phyloP scores from a whole-genome alignment of 2,888 invertebrate species.

The Apamea anceps region DNA sequence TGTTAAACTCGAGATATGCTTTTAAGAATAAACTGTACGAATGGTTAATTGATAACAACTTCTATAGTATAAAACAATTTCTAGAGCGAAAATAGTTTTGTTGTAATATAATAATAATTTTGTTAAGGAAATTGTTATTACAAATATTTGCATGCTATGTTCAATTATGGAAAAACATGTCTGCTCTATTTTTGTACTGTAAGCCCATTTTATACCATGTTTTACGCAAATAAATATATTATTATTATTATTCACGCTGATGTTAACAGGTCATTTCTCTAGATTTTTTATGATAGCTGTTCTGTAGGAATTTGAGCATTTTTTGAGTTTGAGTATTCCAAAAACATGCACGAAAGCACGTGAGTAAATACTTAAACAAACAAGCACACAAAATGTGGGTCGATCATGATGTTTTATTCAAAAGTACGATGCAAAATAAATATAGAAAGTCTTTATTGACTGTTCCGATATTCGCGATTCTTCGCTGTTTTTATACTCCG shows the following conservation, averaged over 20 bases:
- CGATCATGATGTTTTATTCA: slow-evolving; percentile 11
- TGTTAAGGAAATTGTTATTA: too few species aligned
- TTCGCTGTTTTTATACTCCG: background rate
- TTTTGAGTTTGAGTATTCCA: background rate
- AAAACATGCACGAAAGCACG: background rate
- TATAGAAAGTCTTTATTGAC: background rate
- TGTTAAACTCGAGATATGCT: too few species aligned
- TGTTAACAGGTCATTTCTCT: background rate
- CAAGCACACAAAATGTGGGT: background rate
- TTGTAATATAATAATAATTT: too few species aligned
- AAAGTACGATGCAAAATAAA: background rate
- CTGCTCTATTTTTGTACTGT: too few species aligned
- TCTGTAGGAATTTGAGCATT: background rate
- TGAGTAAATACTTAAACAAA: slow-evolving; percentile 3
- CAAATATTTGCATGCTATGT: too few species aligned
- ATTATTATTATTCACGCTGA: background rate
- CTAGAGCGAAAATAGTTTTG: too few species aligned
- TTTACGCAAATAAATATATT: too few species aligned
- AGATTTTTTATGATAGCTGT: background rate
- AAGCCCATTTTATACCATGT: too few species aligned
- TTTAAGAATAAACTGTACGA: too few species aligned
- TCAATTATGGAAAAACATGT: too few species aligned
- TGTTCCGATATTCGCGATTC: background rate
- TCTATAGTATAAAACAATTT: too few species aligned
- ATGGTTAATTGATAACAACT: too few species aligned